Conservation (phyloP, 2,797 vertebrate species). For the Squalus acanthias region DNA sequence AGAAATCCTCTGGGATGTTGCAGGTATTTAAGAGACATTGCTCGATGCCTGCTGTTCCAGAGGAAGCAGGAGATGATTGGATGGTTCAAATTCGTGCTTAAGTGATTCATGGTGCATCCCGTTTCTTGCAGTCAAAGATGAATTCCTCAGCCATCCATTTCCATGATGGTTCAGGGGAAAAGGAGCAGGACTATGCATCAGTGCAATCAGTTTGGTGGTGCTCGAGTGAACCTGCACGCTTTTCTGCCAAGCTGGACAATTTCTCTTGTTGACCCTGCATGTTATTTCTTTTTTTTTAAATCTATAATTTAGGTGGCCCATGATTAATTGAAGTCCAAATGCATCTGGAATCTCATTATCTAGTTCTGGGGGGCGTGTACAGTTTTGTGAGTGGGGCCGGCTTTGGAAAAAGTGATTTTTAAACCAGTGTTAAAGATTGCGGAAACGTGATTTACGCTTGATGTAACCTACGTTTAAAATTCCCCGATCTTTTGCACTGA, state of each 20-base stretch:
- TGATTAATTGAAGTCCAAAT: not conserved
- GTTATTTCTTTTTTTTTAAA: no score
- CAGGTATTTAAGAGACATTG: not conserved
- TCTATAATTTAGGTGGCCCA: no score
- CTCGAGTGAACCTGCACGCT: not conserved
- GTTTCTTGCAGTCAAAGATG: not conserved
- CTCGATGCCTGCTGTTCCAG: not conserved
- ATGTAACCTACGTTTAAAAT: no score
- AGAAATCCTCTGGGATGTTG: not conserved
- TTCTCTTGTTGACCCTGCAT: not conserved
- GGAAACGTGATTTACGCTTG: no score
- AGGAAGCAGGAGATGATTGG: not conserved
- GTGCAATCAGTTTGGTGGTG: not conserved
- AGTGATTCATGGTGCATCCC: not conserved
- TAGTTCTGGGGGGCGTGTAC: no score
- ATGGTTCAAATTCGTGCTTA: not conserved
- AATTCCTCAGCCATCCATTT: not conserved
- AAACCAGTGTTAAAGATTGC: no score
- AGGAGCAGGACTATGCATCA: not conserved
- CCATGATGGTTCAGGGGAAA: not conserved
- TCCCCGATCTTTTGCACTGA: no score
- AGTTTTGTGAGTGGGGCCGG: no score
- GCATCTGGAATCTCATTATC: not conserved
- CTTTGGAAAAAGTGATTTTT: no score
- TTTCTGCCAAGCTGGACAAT: not conserved